Base-by-base conservation (phyloP, 2,797 vertebrate species). In the Knipowitschia caucasica region DNA sequence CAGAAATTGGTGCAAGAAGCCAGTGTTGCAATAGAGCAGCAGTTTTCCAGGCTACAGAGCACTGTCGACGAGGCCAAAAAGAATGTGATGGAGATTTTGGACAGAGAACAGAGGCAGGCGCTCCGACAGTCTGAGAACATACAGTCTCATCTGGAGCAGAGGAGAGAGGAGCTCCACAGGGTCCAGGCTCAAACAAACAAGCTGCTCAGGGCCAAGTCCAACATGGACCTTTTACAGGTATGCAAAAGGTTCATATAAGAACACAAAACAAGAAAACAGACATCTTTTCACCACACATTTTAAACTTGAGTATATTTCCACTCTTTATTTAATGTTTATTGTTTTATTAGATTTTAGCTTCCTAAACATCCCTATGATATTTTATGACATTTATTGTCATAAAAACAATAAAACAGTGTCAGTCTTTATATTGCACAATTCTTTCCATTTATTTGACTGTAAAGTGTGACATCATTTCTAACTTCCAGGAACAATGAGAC, bases 181-280 rank as follows among this genome's bases (percentile, higher is more conserved):
- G 83, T 46, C 17, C 67, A 66, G 31, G 59, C 77, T 43, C 75
- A 80, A 50, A 73, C 89, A 25, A 85, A 86, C 67, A 86, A 79
- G 53, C 59, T 90, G 23, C 66, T 53, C 0, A 70, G 64, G 55
- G 73, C 66, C 62, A 83, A 77, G 53, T 88, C 75, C 30, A 80
- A 86, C 0, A 67, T 85, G 1, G 77, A 90, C 54, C 92, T 90
- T 50, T 65, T 92, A 34, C 88, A 90, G 89, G 91, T 89, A 70
- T 9, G 40, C 14, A 36, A 17, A 47, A 29, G 4, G 5, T 2
- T 5, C 5, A 24, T 17, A 3, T 3, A 11, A 26, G n/a, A 7
- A 12, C 21, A 24, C 6, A n/a, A 24, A 2, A 6, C 14, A 24
- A n/a, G 25, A 1, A 25, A 15, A 44, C 21, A 9, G 31, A 2